Base-by-base conservation (phyloP, 1,140 invertebrate genomes). In the Eupristina koningsbergeri region DNA sequence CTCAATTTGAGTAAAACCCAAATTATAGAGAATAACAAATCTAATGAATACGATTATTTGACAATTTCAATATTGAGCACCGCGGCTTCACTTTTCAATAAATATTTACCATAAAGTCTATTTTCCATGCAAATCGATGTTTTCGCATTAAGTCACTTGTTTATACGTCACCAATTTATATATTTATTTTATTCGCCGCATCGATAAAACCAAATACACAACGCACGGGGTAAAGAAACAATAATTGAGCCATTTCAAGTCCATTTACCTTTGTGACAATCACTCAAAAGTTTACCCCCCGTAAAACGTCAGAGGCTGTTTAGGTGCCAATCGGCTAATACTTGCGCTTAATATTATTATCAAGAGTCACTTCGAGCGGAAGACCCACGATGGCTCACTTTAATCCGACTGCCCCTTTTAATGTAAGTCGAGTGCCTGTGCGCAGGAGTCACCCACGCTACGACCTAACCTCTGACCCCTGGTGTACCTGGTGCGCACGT, bases 321-420 rank as follows among this genome's bases (percentile, higher is more conserved):
- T 53, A 61, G 41, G 6, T 17, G 47, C 17, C 29, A 53, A 53
- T 34, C 79, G 19, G 36, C 19, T 39, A 31, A 78, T 78, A n/a
- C 31, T 36, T 17, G 76, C 76, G 8, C 34, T 36, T 85, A 82
- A 85, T 82, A 80, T 82, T 64, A 82, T 85, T 85, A 85, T 85
- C 79, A 80, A 36, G 47, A 76, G 47, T 63, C 45, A n/a, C 41
- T 45, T 74, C 64, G 11, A 50, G 75, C 64, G 84, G 75, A 85
- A 85, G 67, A 82, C 80, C 75, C 36, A 82, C 78, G 74, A 79
- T 74, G 79, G 47, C 61, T 34, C 26, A 13, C 39, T 80, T 84
- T 84, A 80, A 80, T 84, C 83, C 47, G 26, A 73, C 29, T 47
- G 36, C n/a, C 31, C 29, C 13, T 80, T 69, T 64, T 85, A 81